Base-by-base conservation (phyloP, 2,113 vertebrate species). In the Sinocyclocheilus grahami region DNA sequence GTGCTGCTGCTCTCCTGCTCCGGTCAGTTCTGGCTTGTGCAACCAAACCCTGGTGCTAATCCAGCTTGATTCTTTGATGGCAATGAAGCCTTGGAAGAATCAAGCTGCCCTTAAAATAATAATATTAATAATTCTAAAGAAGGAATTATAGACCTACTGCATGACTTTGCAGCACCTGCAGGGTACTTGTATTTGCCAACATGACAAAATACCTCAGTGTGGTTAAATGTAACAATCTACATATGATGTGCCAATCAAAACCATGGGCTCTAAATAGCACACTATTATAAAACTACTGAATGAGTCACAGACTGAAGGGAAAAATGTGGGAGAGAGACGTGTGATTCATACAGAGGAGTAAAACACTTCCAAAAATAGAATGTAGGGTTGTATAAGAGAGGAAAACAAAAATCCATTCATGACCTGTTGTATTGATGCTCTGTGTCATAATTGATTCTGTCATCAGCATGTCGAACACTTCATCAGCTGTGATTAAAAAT, bases 341-440 rank as follows among this genome's bases (percentile, higher is more conserved):
- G 51, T 86, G 76, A 87, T 81, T 90, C 88, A 90, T 51, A 39
- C 80, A 51, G 33, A 33, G 39, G 85, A 84, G 65, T 87, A 88
- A 88, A 89, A 87, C 71, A 77, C 75, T 51, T 65, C 5, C 14
- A 83, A 51, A 88, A 74, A 82, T 76, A 76, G 78, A 65, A 63
- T 69, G 63, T 10, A 51, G 20, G 39, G n/a, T 86, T 83, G 87
- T 84, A 27, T 75, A 83, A 51, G 10, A 27, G 46, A 33, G 46
- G 42, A 78, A 33, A 18, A 72, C 65, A 53, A 48, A 10, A 37
- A 69, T 69, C 42, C 27, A 37, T 72, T 83, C 81, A 72, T 69
- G 48, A 72, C 27, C 81, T 72, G 65, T 51, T 83, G 81, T 53
- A n/a, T 16, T 37, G 63, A 72, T 55, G 42, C 42, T 69, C 22